Evolutionary conservation across 35 echinoderm and acorn worm species (phyloP), one percentile per base, ranked within the genome.

Genomic region (Eucidaris tribuloides): DNA sequence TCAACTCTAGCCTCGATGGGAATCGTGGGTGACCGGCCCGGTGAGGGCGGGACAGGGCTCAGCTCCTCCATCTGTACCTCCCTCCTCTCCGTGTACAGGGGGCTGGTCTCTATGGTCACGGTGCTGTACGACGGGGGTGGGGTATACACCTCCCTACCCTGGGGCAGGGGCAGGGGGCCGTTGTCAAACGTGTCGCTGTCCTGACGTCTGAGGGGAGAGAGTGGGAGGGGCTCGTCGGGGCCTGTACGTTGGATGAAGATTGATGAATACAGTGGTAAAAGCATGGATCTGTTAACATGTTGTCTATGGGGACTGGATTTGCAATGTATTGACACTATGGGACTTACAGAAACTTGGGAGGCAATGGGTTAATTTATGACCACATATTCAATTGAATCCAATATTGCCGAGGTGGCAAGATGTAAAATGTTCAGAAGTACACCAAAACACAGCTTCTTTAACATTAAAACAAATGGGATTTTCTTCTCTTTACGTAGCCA

Each of bases 211-310:
- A 48, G 79, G n/a, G 91, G 30, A 15, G 54, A 79, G 33, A 93
- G 81, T 9, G 85, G 80, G 14, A 63, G 81, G 1, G 85, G 91
- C 27, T 82, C 85, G 71, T 93, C 91, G 18, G 91, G 91, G 7
- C 91, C 91, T 93, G 81, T 58, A 60, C 37, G 31, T 42, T 70
- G 27, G 77, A 55, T 25, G 58, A 30, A 7, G 58, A n/a, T n/a
- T n/a, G 27, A 45, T 1, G 31, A 77, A 55, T n/a, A 17, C n/a
- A 86, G 25, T 33, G 9, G 11, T 37, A 39, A 2, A 38, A 22
- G 40, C 23, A 58, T 22, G 40, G 62, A 22, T 20, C n/a, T n/a
- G 36, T 36, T 40, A 11, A 14, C 19, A 19, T 19, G n/a, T 37
- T 2, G 19, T 18, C 22, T 18, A 42, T 34, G 7, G 19, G 27